A percentile compares a stretch with the other conserved stretches of the same genome.
phyloP scores from a whole-genome alignment of 1,140 invertebrate genomes.

The Drosophila pruinosa region DNA sequence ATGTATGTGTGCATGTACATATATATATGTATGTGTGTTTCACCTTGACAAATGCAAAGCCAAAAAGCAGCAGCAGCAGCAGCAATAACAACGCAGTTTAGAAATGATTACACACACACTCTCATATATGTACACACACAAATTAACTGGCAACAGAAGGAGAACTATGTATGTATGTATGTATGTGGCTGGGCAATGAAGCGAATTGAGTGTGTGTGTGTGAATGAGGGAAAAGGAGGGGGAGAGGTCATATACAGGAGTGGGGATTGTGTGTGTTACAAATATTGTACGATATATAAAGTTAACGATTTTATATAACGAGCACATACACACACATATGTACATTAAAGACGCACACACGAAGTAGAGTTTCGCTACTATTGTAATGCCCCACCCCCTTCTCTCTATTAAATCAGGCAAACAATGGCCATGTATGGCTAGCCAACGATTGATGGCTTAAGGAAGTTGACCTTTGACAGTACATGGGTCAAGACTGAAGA shows the following conservation, averaged over 20 bases:
- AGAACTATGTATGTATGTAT: too few relatives aligned
- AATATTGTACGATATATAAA: slow-evolving; percentile 47
- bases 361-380: slow-evolving; percentile 43
- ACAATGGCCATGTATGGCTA: neutral
- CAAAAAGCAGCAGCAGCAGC: slow-evolving; percentile 35
- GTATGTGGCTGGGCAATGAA: neutral
- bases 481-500: neutral
- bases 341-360: slow-evolving; percentile 2
- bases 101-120: slow-evolving; percentile 34
- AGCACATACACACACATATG: slow-evolving; percentile 15
- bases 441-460: too few relatives aligned
- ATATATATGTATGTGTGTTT: slow-evolving; percentile 19
- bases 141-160: slow-evolving; percentile 12
- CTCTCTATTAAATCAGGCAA: too few relatives aligned
- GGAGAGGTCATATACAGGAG: neutral
- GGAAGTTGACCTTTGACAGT: slow-evolving; percentile 13
- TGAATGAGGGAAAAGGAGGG: neutral
- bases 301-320: slow-evolving; percentile 67
- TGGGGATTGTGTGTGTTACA: slow-evolving; percentile 28
- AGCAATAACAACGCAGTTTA: slow-evolving; percentile 33
- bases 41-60: slow-evolving; percentile 65
- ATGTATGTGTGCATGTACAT: neutral
- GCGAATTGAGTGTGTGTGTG: neutral
- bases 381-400: slow-evolving; percentile 61
- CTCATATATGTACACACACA: neutral